These are phyloP conservation scores for Ephialtes manifestator DNA, from an alignment of 2,888 invertebrate genomes.

Conservation along the genomic window DNA sequence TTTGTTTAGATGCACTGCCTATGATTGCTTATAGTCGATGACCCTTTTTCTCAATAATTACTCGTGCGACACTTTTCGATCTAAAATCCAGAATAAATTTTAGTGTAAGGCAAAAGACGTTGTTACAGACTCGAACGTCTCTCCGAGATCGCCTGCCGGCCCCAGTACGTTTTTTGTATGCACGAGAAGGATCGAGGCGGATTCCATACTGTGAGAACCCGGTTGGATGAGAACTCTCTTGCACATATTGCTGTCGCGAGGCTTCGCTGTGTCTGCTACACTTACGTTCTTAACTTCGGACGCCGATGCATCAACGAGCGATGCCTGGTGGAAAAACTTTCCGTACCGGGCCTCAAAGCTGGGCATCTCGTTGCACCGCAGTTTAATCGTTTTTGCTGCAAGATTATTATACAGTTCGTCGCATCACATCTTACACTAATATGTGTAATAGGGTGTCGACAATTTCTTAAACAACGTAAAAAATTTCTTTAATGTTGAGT, in stretches of 20 bases:
- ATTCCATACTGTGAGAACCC: slow-evolving; percentile 81
- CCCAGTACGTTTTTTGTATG: slow-evolving; percentile 73
- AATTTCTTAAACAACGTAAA: too few species aligned
- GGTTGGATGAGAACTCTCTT: slow-evolving; percentile 72
- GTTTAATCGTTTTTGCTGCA: slow-evolving; percentile 37
- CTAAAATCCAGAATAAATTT: slow-evolving; percentile 14
- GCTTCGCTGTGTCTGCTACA: slow-evolving; percentile 16
- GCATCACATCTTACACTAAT: background rate
- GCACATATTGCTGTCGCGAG: slow-evolving; percentile 41
- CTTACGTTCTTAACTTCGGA: slow-evolving; percentile 13
- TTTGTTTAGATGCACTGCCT: slow-evolving; percentile 23
- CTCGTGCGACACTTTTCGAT: slow-evolving; percentile 17
- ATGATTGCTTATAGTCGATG: background rate
- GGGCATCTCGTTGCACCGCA: slow-evolving; percentile 40
- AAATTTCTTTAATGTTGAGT: too few species aligned
- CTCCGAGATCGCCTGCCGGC: slow-evolving; percentile 29
- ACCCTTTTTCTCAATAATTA: background rate
- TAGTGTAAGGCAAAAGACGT: background rate
- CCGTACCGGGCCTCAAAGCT: slow-evolving; percentile 12
- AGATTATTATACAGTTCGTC: slow-evolving; percentile 17
- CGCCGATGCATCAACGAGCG: slow-evolving; percentile 40
- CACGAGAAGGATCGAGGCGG: slow-evolving; percentile 47
- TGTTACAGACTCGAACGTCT: background rate
- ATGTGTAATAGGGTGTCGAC: background rate
- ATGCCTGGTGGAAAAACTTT: slow-evolving; percentile 42